phyloP scores from a whole-genome alignment of 2,113 vertebrate genomes.

The Cichladusa arquata region DNA sequence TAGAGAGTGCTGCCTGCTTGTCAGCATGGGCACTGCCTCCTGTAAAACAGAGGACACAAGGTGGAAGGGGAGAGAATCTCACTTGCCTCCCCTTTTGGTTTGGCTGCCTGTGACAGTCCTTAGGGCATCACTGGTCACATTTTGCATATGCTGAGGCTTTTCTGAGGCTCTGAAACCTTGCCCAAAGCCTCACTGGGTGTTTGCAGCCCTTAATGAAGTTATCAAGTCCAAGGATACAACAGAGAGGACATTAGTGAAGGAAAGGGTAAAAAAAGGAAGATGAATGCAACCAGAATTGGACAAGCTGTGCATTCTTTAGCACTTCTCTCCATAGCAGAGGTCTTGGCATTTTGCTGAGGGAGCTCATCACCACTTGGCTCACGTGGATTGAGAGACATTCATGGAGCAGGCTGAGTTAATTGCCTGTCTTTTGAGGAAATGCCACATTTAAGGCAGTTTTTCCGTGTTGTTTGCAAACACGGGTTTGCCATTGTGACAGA shows the following conservation, averaged over 20 bases:
- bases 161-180: background rate
- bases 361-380: background rate
- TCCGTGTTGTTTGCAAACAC: conserved; percentile 8
- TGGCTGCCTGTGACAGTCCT: background rate
- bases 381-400: background rate
- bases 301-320: background rate
- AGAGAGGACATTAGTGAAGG: background rate
- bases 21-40: background rate
- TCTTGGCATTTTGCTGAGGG: background rate
- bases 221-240: background rate
- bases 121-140: background rate
- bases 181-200: background rate
- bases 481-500: background rate
- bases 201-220: background rate
- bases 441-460: background rate
- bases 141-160: background rate
- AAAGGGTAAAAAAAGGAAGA: background rate
- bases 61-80: background rate
- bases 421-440: background rate
- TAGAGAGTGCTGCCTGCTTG: background rate
- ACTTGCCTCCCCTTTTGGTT: background rate
- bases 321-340: background rate
- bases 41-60: background rate
- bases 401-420: background rate
- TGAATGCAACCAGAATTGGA: background rate